These are phyloP conservation scores for Enteromius anoplus DNA, from an alignment of 2,797 vertebrate genomes.

Conservation along the genomic window DNA sequence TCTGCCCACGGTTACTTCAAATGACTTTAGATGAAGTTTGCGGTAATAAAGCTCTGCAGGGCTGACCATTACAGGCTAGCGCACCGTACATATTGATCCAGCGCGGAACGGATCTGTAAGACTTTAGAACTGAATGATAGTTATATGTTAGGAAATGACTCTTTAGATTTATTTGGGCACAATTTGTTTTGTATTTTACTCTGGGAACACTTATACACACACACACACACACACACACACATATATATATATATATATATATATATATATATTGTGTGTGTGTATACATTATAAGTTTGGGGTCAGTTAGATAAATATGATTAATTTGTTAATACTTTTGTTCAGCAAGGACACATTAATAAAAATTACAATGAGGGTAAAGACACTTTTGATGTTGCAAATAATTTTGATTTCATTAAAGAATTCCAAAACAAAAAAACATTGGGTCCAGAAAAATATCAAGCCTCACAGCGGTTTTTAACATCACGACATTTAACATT, in stretches of 20 bases:
- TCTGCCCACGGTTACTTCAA: slow-evolving; percentile 36
- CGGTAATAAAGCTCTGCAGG: slow-evolving; percentile 23
- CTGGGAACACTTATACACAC: background rate
- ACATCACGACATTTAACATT: too few relatives aligned
- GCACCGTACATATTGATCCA: slow-evolving; percentile 28
- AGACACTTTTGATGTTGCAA: background rate
- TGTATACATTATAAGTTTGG: background rate
- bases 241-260: too few relatives aligned
- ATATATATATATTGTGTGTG: background rate
- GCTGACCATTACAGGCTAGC: background rate
- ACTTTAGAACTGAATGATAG: slow-evolving; percentile 39
- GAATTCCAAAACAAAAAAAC: background rate
- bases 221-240: too few relatives aligned
- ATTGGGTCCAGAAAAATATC: background rate
- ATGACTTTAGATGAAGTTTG: slow-evolving; percentile 48
- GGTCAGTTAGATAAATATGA: background rate
- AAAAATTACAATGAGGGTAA: too few relatives aligned
- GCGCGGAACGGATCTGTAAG: slow-evolving; percentile 13
- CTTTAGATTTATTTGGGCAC: slow-evolving; percentile 4
- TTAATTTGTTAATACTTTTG: background rate
- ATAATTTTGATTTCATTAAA: background rate
- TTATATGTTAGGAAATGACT: slow-evolving; percentile 13
- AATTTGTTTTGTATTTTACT: slow-evolving; percentile 2
- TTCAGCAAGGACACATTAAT: background rate
- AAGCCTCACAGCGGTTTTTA: background rate